Percentiles rank a stretch among this genome's conserved stretches.
phyloP scores from a whole-genome alignment of 1,140 invertebrate genomes.

The Amphibalanus amphitrite region DNA sequence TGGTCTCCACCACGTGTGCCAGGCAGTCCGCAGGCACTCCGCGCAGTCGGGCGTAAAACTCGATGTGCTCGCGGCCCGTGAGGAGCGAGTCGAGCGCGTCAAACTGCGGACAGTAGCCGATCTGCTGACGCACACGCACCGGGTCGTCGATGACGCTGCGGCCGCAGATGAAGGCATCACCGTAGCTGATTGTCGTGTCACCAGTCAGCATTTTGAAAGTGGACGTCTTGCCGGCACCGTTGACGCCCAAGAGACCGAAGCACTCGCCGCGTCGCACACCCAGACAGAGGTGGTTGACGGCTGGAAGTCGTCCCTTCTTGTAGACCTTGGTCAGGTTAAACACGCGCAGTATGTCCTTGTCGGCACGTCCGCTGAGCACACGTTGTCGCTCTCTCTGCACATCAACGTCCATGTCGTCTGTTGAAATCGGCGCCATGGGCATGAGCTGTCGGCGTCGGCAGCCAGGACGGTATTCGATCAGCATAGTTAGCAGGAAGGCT shows the following conservation, averaged over 20 bases:
- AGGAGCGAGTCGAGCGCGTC: constrained; percentile 58
- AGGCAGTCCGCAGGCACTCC: constrained; percentile 23
- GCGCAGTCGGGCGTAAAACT: constrained; percentile 34
- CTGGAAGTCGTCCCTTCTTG: constrained; percentile 21
- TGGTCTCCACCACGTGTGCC: constrained; percentile 27
- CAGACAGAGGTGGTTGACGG: constrained; percentile 51
- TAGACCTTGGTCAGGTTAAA: constrained; percentile 18
- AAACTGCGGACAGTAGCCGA: constrained; percentile 63
- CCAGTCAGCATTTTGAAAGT: constrained; percentile 44
- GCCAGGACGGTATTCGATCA: constrained; percentile 31
- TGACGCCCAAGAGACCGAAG: constrained; percentile 62
- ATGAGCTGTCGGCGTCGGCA: not conserved
- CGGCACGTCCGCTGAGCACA: constrained; percentile 23
- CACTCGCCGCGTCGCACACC: constrained; percentile 56
- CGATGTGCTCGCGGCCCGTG: constrained; percentile 37
- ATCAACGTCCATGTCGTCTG: constrained; percentile 31
- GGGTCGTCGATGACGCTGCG: constrained; percentile 15
- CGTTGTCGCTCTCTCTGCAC: constrained; percentile 29
- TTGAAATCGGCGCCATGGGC: constrained; percentile 4
- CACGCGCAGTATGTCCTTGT: constrained; percentile 13
- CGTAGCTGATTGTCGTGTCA: constrained; percentile 11
- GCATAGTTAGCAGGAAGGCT: constrained; percentile 33
- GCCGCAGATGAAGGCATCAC: constrained; percentile 20
- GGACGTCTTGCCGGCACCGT: constrained; percentile 79
- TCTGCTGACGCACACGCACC: constrained; percentile 18